Conservation (phyloP, 2,797 vertebrate genomes). For the Hydrolagus colliei region DNA sequence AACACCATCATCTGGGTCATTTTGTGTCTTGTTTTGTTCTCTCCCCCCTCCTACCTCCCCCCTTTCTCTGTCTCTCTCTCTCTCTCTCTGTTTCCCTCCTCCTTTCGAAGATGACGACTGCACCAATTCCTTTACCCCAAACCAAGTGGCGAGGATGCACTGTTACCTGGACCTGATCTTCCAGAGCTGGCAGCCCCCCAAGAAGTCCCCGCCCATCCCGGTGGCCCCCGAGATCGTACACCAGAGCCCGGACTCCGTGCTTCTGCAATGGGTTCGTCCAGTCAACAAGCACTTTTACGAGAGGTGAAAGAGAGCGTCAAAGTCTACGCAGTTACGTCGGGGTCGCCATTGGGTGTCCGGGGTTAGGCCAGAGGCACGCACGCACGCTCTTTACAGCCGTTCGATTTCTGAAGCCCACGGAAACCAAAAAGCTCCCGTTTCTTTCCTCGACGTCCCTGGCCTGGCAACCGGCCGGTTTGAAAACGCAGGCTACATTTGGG, state of each 20-base stretch:
- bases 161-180: constrained; percentile 95
- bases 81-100: neutral
- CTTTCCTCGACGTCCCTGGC: too few species aligned
- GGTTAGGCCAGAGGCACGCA: too few species aligned
- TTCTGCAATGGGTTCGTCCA: constrained; percentile 88
- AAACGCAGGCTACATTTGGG: too few species aligned
- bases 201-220: constrained; percentile 77
- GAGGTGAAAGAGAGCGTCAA: constrained; percentile 73
- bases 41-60: too few species aligned
- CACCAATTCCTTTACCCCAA: constrained; percentile 91
- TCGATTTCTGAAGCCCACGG: too few species aligned
- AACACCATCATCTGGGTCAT: too few species aligned
- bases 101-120: constrained; percentile 80
- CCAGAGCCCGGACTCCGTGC: constrained; percentile 66
- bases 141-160: constrained; percentile 96
- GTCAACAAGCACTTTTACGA: constrained; percentile 88
- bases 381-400: too few species aligned
- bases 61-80: neutral
- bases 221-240: constrained; percentile 83
- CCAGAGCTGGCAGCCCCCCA: constrained; percentile 80
- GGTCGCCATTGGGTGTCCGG: too few species aligned
- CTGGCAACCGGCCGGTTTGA: too few species aligned
- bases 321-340: too few species aligned
- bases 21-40: too few species aligned
- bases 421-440: too few species aligned